Evolutionary conservation across 2,113 vertebrate species (phyloP), one percentile per base, ranked within the genome.

Genomic region (Alectura lathami): DNA sequence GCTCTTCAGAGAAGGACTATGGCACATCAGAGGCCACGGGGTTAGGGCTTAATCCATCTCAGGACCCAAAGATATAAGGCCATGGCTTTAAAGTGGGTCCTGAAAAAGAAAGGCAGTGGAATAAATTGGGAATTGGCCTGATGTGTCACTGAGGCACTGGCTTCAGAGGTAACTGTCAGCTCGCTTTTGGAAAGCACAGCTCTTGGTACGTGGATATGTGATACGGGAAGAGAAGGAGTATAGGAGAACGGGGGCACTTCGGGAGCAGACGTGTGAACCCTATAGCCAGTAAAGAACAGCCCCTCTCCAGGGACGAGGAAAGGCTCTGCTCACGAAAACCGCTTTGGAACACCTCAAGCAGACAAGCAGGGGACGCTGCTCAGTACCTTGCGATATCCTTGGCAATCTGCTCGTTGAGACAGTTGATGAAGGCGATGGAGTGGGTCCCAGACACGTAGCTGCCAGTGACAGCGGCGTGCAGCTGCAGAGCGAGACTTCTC

Each of bases 351-450:
- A 74, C 2, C 12, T 13, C 4, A 1, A 6, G 76, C 51, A 24
- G 53, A 3, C 6, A 2, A 54, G 66, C 42, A 11, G 9, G 63
- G 75, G 22, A 8, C 9, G 34, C 0, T 7, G 8, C 9, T 64
- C 76, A 13, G 7, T 98, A 99, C 99, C 99, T 99, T 94, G 98
- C 98, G 27, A 99, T 98, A 59, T 99, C 98, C 97, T 91, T 98
- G 84, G 98, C 99, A 48, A 97, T 87, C 80, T 98, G 98, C 87
- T 99, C 98, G 4, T 98, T 98, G 94, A 99, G 98, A 67, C 98
- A 99, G 97, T 96, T 98, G 97, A 99, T 76, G 30, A 99, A 96
- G 77, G 98, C 94, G 7, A 99, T 38, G 21, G 98, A 99, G 64
- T 98, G 97, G 7, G 98, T 97, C 38, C 98, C 98, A 0, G 98